Percentiles rank a stretch among this genome's conserved stretches.
Conservation (phyloP, 2,113 vertebrate genomes). For the Scopus umbretta region DNA sequence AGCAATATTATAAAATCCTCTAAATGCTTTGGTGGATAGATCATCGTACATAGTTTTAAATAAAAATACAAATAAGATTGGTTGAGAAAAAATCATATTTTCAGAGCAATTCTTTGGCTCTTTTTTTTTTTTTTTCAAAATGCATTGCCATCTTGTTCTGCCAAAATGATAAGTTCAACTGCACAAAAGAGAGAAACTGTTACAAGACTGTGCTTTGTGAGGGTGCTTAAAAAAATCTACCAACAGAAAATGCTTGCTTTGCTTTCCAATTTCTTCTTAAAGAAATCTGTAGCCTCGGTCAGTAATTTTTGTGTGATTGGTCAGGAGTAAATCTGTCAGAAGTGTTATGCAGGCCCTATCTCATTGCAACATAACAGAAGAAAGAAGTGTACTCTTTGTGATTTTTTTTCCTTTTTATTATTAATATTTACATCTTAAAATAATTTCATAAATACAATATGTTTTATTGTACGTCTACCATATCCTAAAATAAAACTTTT, state of each 20-base stretch:
- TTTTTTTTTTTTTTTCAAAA: neutral
- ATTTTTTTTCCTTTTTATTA: too few relatives aligned
- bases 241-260: neutral
- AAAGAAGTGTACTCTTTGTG: neutral
- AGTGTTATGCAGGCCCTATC: neutral
- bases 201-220: neutral
- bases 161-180: neutral
- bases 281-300: neutral
- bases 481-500: neutral
- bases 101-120: neutral
- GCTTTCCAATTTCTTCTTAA: neutral
- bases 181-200: neutral
- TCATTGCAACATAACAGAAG: neutral
- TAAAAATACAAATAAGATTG: neutral
- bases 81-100: neutral
- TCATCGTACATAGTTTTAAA: neutral
- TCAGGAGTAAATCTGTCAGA: neutral
- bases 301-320: neutral
- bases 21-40: neutral
- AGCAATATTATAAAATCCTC: neutral
- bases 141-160: neutral
- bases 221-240: neutral
- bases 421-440: too few relatives aligned
- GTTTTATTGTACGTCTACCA: too few relatives aligned
- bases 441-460: too few relatives aligned